Percentiles rank a stretch among this genome's conserved stretches.
phyloP scores from a whole-genome alignment of 2,113 vertebrate species.

The Drymodes brunneopygia region DNA sequence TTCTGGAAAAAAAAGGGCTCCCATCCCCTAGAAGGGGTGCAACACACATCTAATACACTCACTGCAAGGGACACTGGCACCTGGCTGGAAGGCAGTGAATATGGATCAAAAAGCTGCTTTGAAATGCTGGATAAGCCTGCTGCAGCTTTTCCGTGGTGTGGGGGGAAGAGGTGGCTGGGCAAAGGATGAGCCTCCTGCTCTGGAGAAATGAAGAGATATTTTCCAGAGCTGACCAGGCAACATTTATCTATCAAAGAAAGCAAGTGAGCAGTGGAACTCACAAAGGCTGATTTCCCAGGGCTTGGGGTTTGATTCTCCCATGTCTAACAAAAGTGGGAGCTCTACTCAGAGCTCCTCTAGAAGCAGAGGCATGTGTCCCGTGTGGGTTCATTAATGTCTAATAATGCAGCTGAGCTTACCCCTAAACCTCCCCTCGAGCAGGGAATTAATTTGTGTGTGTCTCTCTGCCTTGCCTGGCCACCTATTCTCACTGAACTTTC shows the following conservation, averaged over 20 bases:
- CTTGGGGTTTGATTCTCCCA: background rate
- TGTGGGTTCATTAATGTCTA: constrained; percentile 31
- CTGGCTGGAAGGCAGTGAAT: background rate
- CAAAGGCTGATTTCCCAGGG: background rate
- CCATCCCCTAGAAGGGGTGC: background rate
- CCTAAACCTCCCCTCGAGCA: background rate
- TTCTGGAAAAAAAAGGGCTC: background rate
- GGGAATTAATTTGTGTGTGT: constrained; percentile 7
- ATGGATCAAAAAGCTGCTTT: background rate
- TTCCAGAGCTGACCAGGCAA: background rate
- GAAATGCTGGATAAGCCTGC: background rate
- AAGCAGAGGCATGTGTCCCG: background rate
- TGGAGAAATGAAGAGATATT: background rate
- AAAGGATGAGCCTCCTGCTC: background rate
- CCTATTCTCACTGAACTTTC: background rate
- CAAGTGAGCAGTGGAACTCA: background rate
- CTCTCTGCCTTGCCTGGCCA: background rate
- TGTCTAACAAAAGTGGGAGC: background rate
- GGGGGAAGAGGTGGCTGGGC: background rate
- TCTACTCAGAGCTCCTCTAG: background rate
- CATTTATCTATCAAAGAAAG: background rate
- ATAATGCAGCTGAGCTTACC: background rate
- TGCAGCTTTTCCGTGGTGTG: background rate
- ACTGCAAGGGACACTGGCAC: background rate
- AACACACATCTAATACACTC: background rate